Base-by-base conservation (phyloP, 92 coral and sea anemone genomes). In the Epizoanthus scotinus region DNA sequence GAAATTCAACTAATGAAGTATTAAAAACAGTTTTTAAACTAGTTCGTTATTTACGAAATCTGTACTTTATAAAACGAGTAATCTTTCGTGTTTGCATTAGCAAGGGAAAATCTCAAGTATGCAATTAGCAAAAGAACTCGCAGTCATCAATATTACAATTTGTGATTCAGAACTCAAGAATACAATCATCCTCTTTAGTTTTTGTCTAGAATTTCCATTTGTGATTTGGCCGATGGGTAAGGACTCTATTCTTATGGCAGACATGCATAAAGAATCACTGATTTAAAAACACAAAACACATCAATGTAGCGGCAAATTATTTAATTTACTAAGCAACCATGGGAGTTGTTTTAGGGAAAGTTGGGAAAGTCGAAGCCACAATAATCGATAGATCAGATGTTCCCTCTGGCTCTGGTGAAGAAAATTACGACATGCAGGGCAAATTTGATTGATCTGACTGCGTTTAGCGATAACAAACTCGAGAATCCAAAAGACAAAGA, bases 381-480 rank as follows among this genome's bases (percentile, higher is more conserved):
- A 60, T 3, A 38, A 60, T 38, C 38, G 4, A 21, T 19, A n/a
- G 29, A 59, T 24, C 68, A 40, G 17, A 67, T 29, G 52, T 44
- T 68, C 73, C 73, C 56, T 68, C 73, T 40, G 63, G 68, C 68
- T 64, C 42, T 40, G 44, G 8, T 9, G 36, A 21, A 13, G 20
- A 19, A 73, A 15, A 57, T 34, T 20, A 36, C n/a, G 20, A 13
- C 68, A 66, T 34, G 40, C 36, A 36, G 55, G 26, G 79, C n/a
- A 13, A 58, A 29, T 27, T 21, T 59, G 81, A 75, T 75, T 75
- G 67, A 59, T 75, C 54, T 31, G 81, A 75, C 59, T 36, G 67
- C 8, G 68, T 18, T 31, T n/a, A 25, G 24, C 59, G 81, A 75
- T 57, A 38, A 14, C 52, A 29, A 19, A 55, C 20, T 15, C 25